Conservation (phyloP, 2,888 invertebrate genomes). For the Mallateleia sp. region DNA sequence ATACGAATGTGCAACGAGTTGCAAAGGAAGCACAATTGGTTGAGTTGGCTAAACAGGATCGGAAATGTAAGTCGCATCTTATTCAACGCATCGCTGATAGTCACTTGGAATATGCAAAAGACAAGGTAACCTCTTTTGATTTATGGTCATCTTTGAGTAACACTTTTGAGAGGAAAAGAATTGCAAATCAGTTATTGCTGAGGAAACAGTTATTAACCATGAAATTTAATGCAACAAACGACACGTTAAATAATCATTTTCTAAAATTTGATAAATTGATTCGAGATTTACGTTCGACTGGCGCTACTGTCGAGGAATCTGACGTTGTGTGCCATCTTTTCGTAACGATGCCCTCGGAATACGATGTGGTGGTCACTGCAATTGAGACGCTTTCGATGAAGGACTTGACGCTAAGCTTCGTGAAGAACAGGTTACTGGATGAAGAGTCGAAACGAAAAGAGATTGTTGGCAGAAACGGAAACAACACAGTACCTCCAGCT, state of each 20-base stretch:
- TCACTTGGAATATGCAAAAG: conserved; percentile 83
- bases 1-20: not conserved
- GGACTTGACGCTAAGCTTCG: conserved; percentile 26
- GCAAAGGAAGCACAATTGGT: not conserved
- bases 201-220: conserved; percentile 30
- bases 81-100: conserved; percentile 81
- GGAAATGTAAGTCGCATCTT: conserved; percentile 80
- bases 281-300: conserved; percentile 22
- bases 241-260: conserved; percentile 6
- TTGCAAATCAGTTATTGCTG: conserved; percentile 12
- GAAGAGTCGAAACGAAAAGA: conserved; percentile 31
- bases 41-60: conserved; percentile 47
- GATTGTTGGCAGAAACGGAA: too few species aligned
- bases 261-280: conserved; percentile 31
- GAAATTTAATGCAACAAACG: conserved; percentile 25
- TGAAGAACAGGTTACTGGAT: conserved; percentile 46
- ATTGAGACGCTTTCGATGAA: conserved; percentile 59
- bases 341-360: conserved; percentile 77
- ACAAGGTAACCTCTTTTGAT: conserved; percentile 78
- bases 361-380: conserved; percentile 80
- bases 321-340: conserved; percentile 79
- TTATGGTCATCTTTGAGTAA: conserved; percentile 75
- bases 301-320: conserved; percentile 29
- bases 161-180: conserved; percentile 78
- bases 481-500: not conserved